Percentiles rank a stretch among this genome's conserved stretches.
phyloP scores from a whole-genome alignment of 2,113 vertebrate genomes.

The Aix galericulata region DNA sequence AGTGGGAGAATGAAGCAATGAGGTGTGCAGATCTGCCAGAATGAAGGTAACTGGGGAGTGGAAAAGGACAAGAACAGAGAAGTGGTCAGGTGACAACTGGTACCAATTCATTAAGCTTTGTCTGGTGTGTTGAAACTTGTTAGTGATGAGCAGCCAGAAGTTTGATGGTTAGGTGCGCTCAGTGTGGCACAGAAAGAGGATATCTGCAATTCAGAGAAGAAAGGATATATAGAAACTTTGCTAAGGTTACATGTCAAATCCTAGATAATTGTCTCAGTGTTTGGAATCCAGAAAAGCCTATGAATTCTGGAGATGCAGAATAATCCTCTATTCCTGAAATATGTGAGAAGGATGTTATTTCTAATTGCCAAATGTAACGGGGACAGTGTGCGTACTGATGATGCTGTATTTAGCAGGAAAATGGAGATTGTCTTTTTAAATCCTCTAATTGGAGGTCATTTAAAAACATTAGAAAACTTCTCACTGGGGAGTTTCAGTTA shows the following conservation, averaged over 20 bases:
- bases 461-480: neutral
- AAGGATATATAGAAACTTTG: neutral
- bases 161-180: neutral
- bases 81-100: neutral
- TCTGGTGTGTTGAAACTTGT: neutral
- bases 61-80: neutral
- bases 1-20: neutral
- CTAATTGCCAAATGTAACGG: neutral
- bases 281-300: neutral
- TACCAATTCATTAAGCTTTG: neutral
- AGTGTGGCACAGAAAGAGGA: neutral
- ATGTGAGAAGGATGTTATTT: neutral
- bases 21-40: neutral
- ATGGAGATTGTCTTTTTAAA: neutral
- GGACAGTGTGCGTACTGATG: neutral
- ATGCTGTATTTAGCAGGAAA: neutral
- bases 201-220: neutral
- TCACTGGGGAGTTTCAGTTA: neutral
- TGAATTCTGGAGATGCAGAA: neutral
- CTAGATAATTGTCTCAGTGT: neutral
- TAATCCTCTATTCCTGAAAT: neutral
- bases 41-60: neutral
- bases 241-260: neutral
- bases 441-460: neutral
- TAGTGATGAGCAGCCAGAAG: neutral